A percentile compares a stretch with the other conserved stretches of the same genome.
Evolutionary conservation across 64 coral and sea anemone species (phyloP).

Genomic region (Montipora foliosa): DNA sequence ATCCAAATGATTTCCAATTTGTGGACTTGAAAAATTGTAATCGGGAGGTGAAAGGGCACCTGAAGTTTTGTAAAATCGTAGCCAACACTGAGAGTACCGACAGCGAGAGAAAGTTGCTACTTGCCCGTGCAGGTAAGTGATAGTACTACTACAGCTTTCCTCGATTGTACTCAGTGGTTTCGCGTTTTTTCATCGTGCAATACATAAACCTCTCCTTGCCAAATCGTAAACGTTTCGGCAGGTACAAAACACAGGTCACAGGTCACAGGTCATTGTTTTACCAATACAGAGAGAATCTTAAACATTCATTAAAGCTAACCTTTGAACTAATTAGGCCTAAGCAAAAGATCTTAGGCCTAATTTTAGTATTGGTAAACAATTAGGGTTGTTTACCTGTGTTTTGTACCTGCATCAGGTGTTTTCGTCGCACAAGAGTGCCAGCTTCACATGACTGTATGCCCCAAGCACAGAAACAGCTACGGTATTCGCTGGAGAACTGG

Average conservation of each 20-base stretch:
- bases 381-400: too few species aligned
- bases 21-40: slow-evolving; percentile 12
- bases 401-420: not conserved
- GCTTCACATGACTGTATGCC: slow-evolving; percentile 18
- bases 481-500: slow-evolving; percentile 46
- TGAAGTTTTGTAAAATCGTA: not conserved
- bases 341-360: too few species aligned
- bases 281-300: too few species aligned
- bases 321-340: too few species aligned
- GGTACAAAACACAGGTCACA: too few species aligned
- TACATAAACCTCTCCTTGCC: not conserved
- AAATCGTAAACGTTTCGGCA: not conserved
- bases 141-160: too few species aligned
- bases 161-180: not conserved
- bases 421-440: slow-evolving; percentile 7
- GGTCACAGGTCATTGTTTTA: too few species aligned
- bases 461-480: not conserved
- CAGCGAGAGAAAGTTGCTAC: slow-evolving; percentile 9
- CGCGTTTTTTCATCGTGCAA: not conserved
- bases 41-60: not conserved
- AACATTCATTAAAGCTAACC: too few species aligned
- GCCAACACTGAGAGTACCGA: not conserved
- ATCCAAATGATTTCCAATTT: slow-evolving; percentile 1
- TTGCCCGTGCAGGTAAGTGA: not conserved
- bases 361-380: too few species aligned